These are phyloP conservation scores for Myotis findleyi DNA, from an alignment of 2,797 vertebrate species.

Conservation along the genomic window DNA sequence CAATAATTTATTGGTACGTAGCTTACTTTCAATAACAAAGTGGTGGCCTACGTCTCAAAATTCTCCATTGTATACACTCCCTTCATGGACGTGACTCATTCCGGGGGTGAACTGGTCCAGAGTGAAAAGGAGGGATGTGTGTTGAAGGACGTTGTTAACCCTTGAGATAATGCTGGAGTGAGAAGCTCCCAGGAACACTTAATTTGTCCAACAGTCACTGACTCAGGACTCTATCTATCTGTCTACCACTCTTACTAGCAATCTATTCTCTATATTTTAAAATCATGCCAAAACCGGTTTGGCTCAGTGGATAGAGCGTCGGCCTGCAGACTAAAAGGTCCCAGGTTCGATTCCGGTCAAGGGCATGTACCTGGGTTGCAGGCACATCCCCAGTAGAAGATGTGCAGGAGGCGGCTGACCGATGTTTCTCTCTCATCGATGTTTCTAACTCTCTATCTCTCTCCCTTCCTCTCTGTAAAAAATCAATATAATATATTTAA, in stretches of 20 bases:
- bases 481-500: too few species aligned
- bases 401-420: too few species aligned
- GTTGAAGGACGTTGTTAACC: slow-evolving; percentile 59
- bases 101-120: slow-evolving; percentile 66
- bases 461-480: too few species aligned
- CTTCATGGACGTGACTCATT: slow-evolving; percentile 70
- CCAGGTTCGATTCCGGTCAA: too few species aligned
- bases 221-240: not conserved
- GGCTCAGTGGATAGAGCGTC: too few species aligned
- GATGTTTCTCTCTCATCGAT: too few species aligned
- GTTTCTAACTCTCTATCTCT: too few species aligned
- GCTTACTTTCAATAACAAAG: slow-evolving; percentile 83
- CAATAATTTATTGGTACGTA: slow-evolving; percentile 82
- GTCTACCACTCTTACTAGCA: not conserved
- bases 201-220: not conserved
- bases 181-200: not conserved
- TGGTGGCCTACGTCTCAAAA: slow-evolving; percentile 75
- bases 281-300: not conserved
- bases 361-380: too few species aligned
- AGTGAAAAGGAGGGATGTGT: slow-evolving; percentile 57
- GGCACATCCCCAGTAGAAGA: too few species aligned
- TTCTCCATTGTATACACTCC: slow-evolving; percentile 81
- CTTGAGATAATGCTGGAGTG: not conserved
- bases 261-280: not conserved
- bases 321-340: too few species aligned